A percentile compares a stretch with the other conserved stretches of the same genome.
phyloP scores from a whole-genome alignment of 2,888 invertebrate genomes.

The Drosophila macrothrix region DNA sequence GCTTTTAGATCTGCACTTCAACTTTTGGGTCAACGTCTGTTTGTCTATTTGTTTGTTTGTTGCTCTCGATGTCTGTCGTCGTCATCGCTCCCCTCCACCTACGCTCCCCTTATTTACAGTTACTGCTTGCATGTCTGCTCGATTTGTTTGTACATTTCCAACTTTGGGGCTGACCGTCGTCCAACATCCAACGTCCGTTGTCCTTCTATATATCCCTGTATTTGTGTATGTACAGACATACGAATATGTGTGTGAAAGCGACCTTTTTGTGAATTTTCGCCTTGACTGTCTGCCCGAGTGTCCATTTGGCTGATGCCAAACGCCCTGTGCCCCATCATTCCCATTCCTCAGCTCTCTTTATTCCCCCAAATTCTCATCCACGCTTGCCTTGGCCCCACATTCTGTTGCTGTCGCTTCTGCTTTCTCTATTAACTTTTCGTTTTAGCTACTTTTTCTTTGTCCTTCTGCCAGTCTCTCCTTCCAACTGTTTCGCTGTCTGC shows the following conservation, averaged over 20 bases:
- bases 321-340: conserved; percentile 21
- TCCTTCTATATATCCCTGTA: conserved; percentile 38
- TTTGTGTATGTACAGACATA: conserved; percentile 6
- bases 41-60: conserved; percentile 80
- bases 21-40: conserved; percentile 81
- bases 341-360: background rate
- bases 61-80: conserved; percentile 70
- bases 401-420: conserved; percentile 69
- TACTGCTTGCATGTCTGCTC: conserved; percentile 72
- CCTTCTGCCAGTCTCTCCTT: conserved; percentile 39
- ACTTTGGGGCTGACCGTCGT: conserved; percentile 72
- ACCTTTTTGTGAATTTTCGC: conserved; percentile 78
- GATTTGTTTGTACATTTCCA: conserved; percentile 78
- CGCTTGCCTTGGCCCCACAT: conserved; percentile 76
- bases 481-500: conserved; percentile 14
- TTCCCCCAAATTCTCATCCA: conserved; percentile 10
- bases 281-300: conserved; percentile 72
- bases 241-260: conserved; percentile 34
- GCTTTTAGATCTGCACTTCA: conserved; percentile 80
- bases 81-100: conserved; percentile 13
- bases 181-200: conserved; percentile 51
- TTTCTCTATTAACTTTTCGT: conserved; percentile 80
- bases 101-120: conserved; percentile 7
- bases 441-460: conserved; percentile 79
- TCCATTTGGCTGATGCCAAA: conserved; percentile 55